Percentiles rank a stretch among this genome's conserved stretches.
phyloP scores from a whole-genome alignment of 2,888 invertebrate species.

The Amblyteles armatorius region DNA sequence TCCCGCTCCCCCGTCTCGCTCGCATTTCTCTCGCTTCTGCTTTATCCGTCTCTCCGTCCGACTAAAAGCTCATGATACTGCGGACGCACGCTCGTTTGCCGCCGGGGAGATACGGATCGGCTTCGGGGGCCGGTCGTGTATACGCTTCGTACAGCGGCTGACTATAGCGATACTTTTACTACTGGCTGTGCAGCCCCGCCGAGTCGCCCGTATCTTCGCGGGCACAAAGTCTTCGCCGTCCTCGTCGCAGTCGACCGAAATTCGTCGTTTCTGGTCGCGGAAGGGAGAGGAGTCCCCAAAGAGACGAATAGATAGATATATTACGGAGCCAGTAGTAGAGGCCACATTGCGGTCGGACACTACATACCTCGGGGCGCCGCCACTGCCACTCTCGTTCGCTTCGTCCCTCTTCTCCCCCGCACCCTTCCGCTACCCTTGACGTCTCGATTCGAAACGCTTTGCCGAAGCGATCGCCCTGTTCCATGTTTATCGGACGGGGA shows the following conservation, averaged over 20 bases:
- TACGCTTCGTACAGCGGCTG: background rate
- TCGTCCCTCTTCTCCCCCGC: conserved; percentile 12
- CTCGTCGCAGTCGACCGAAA: conserved; percentile 28
- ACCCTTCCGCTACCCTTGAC: conserved; percentile 12
- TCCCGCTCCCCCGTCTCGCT: background rate
- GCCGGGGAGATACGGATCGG: conserved; percentile 24
- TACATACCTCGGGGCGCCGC: conserved; percentile 55
- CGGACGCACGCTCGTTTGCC: conserved; percentile 3
- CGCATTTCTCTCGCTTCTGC: conserved; percentile 3
- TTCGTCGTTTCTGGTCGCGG: background rate
- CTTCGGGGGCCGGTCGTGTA: conserved; percentile 5
- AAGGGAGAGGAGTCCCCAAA: conserved; percentile 7
- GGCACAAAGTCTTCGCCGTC: conserved; percentile 12
- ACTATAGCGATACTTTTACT: background rate
- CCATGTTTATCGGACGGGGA: conserved; percentile 24
- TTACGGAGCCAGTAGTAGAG: conserved; percentile 50
- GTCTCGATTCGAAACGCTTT: conserved; percentile 56
- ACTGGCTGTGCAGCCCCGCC: background rate
- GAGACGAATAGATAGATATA: conserved; percentile 18
- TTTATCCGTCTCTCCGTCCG: background rate
- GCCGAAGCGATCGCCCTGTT: conserved; percentile 37
- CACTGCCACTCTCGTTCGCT: conserved; percentile 27
- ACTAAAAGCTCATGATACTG: conserved; percentile 30
- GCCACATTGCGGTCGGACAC: conserved; percentile 60
- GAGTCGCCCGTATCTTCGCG: conserved; percentile 12